Percentiles rank a stretch among this genome's conserved stretches.
These are phyloP conservation scores for Pseudomyrmex gracilis DNA, from an alignment of 1,140 invertebrate species.

Conservation along the genomic window DNA sequence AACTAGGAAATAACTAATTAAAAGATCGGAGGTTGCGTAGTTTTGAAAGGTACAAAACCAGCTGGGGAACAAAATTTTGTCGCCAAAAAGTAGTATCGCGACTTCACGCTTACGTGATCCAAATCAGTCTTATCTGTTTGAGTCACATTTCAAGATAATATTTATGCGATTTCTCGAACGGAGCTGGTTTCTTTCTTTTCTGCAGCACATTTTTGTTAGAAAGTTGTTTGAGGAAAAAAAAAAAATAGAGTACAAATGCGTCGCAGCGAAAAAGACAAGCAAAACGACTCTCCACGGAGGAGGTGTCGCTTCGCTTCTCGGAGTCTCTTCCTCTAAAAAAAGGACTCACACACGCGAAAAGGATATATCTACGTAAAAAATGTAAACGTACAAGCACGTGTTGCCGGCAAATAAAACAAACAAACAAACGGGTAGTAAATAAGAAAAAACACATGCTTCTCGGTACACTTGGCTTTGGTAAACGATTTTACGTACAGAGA, in stretches of 20 bases:
- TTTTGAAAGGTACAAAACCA: not conserved
- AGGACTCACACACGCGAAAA: not conserved
- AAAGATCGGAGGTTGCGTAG: not conserved
- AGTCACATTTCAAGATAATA: not conserved
- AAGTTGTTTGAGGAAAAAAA: slow-evolving; percentile 14
- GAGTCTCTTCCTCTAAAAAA: not conserved
- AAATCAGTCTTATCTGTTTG: not conserved
- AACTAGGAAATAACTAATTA: not conserved
- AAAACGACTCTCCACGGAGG: not conserved
- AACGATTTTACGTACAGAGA: not conserved
- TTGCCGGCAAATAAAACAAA: slow-evolving; percentile 1
- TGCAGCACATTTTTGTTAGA: no score
- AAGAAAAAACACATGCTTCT: not conserved
- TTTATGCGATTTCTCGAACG: no score
- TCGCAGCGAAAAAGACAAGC: slow-evolving; percentile 11
- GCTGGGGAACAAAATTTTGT: slow-evolving; percentile 15
- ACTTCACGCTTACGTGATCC: not conserved
- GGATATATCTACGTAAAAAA: slow-evolving; percentile 8
- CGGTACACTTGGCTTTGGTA: not conserved
- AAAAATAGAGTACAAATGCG: not conserved
- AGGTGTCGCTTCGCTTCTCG: not conserved
- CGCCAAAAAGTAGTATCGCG: not conserved
- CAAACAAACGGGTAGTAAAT: not conserved
- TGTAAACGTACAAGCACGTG: not conserved
- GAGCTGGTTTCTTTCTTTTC: not conserved